A percentile compares a stretch with the other conserved stretches of the same genome.
Conservation (phyloP, 30 jellyfish, hydroid and myxozoan genomes). For the Aurelia aurita complex sp. Pacific region DNA sequence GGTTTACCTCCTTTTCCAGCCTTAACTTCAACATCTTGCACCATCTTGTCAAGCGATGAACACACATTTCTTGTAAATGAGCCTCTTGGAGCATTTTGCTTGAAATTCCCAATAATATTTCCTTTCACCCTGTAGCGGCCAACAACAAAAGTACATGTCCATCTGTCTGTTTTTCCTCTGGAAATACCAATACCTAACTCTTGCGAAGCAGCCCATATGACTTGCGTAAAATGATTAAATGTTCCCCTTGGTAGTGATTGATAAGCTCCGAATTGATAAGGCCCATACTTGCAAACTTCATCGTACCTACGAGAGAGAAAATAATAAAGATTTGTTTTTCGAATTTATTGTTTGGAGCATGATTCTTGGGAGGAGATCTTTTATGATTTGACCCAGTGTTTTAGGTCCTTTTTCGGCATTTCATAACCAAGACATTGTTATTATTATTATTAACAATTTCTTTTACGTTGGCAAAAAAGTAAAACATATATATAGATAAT, state of each 20-base stretch:
- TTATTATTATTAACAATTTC: no score
- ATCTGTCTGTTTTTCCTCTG: conserved; percentile 54
- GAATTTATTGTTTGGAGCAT: no score
- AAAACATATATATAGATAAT: no score
- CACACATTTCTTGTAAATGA: conserved; percentile 19
- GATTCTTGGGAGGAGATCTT: no score
- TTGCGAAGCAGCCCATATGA: conserved; percentile 79
- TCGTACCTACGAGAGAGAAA: conserved; percentile 46
- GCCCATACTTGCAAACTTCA: conserved; percentile 85
- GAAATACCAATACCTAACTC: conserved; percentile 91
- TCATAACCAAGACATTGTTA: no score
- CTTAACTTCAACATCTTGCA: neutral
- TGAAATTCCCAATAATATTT: conserved; percentile 57
- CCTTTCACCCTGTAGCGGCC: conserved; percentile 84
- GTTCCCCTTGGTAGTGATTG: conserved; percentile 68
- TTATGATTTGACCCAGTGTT: no score
- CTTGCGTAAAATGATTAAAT: conserved; percentile 87
- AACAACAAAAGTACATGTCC: conserved; percentile 78
- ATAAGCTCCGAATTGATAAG: conserved; percentile 47
- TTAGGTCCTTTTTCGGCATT: no score
- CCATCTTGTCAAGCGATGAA: conserved; percentile 23
- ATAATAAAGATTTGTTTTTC: no score
- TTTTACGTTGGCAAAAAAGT: no score
- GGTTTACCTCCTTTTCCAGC: no score
- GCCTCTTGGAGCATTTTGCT: conserved; percentile 74